Base-by-base conservation (phyloP, 2,797 vertebrate species). In the Falco concolor region DNA sequence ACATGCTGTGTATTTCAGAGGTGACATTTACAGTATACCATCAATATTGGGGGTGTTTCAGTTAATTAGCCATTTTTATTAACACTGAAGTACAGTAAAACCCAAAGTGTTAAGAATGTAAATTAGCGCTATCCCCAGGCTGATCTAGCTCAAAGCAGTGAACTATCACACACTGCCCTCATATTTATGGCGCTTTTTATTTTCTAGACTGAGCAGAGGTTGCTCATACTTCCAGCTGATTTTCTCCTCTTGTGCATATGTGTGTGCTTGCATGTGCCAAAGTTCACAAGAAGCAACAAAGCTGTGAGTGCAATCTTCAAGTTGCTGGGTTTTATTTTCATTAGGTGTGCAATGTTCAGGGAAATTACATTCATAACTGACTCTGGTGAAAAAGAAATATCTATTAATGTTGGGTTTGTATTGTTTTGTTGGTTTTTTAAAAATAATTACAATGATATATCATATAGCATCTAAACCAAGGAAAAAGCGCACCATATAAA, bases 1-100 rank as follows among this genome's bases (percentile, higher is more conserved):
- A 95, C 6, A 16, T 56, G 49, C 60, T 42, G 79, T 6, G 42
- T 85, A 44, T 67, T 95, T 96, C 93, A 92, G 82, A 87, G 68
- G 86, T 92, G 90, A 84, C 70, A 92, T 94, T 95, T 94, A 94
- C 88, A 91, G 59, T 87, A 60, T 81, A 67, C 81, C 81, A 86
- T 92, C 94, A 95, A 90, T 96, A 96, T 49, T 83, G 74, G 84
- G 84, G 87, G 68, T 82, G 90, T 81, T 96, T 96, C 93, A 61
- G 82, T 94, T 97, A 96, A 97, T 96, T 97, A 95, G 80, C 79
- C 56, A 27, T 94, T 97, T 97, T 96, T 97, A 93, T 96, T 85
- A 96, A 96, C 32, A n/a, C 75, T 57, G 90, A 90, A 93, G 56
- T 96, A 95, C 85, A 82, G 86, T 95, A 96, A 96, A 96, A 97